A percentile compares a stretch with the other conserved stretches of the same genome.
Conservation (phyloP, 2,113 vertebrate genomes). For the Oxyura jamaicensis region DNA sequence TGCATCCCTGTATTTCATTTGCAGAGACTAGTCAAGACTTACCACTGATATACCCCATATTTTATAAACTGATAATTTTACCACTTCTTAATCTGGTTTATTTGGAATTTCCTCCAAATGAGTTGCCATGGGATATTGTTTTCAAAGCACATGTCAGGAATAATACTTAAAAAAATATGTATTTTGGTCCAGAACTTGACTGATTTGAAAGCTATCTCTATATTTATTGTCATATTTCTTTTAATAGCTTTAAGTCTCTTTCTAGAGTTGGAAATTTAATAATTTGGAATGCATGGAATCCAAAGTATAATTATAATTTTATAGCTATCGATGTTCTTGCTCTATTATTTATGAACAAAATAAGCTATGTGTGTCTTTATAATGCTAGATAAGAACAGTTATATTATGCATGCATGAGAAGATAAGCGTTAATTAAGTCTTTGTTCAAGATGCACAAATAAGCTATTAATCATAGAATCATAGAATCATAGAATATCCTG, state of each 20-base stretch:
- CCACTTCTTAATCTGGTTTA: rapidly evolving
- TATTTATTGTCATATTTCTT: not conserved
- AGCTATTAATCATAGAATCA: not conserved
- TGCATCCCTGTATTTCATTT: not conserved
- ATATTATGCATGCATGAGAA: not conserved
- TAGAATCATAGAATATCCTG: too few species aligned
- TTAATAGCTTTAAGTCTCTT: not conserved
- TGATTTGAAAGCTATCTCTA: not conserved
- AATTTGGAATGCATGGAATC: not conserved
- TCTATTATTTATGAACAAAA: not conserved
- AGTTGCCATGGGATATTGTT: not conserved
- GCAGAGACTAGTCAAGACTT: not conserved
- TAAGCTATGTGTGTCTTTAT: not conserved
- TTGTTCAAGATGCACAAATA: not conserved
- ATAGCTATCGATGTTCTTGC: not conserved
- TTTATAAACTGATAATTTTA: not conserved
- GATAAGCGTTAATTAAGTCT: not conserved
- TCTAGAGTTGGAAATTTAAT: not conserved
- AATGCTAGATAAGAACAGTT: not conserved
- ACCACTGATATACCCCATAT: rapidly evolving
- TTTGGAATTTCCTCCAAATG: not conserved
- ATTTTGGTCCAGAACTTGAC: not conserved
- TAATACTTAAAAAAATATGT: not conserved
- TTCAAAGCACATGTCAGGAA: not conserved
- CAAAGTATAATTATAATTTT: not conserved